phyloP scores from a whole-genome alignment of 2,113 vertebrate species.

The Cariama cristata region DNA sequence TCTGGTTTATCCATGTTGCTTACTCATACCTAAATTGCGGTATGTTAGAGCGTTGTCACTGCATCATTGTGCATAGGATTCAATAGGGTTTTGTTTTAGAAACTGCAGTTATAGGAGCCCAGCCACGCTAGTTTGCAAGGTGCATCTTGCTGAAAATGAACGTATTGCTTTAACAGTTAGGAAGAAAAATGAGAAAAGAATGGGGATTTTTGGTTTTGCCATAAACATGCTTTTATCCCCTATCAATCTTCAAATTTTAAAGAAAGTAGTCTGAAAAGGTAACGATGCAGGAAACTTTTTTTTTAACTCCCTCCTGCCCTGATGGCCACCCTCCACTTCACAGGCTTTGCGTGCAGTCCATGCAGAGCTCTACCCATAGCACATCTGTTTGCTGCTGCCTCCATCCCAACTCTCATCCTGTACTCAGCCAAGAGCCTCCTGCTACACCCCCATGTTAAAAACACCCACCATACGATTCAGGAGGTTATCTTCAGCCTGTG shows the following conservation, averaged over 20 bases:
- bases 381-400: background rate
- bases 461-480: background rate
- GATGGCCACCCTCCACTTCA: fast-evolving
- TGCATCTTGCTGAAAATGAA: background rate
- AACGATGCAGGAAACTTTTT: background rate
- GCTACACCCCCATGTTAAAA: background rate
- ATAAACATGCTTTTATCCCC: background rate
- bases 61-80: fast-evolving
- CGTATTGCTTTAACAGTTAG: background rate
- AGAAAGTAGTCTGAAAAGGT: background rate
- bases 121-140: background rate
- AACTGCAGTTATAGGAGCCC: background rate
- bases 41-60: fast-evolving
- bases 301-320: background rate
- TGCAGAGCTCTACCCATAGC: background rate
- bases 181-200: background rate
- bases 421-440: background rate
- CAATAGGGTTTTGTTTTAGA: background rate
- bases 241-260: background rate
- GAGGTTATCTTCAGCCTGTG: slow-evolving; percentile 32
- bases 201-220: background rate
- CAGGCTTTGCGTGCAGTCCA: background rate
- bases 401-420: background rate
- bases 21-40: background rate
- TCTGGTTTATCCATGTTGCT: background rate